Evolutionary conservation across 2,888 invertebrate species (phyloP), one percentile per base, ranked within the genome.

Genomic region (Chouioia cunea): DNA sequence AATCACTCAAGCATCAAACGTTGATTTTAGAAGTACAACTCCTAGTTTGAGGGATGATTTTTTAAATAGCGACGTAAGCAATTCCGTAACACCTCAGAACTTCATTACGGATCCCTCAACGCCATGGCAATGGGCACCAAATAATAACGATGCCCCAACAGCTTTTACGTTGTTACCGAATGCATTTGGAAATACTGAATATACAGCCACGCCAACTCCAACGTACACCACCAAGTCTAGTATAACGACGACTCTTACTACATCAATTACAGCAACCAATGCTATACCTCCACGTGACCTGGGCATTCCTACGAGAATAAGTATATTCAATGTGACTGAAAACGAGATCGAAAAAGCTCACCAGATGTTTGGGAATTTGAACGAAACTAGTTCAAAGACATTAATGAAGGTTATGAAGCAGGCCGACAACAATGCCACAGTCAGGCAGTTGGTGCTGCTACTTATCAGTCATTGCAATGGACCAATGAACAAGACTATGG

Each of bases 361-460:
- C 78, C 90, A 93, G 84, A 91, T 94, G 77, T 92, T 94, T 81
- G 91, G 91, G 0, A 91, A 90, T 18, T 87, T 94, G 73, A 94
- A 94, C 78, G 91, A 91, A 12, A 91, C 93, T 0, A 93, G 93
- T 73, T 90, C 92, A 0, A 88, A 91, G 72, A 92, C 93, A 76
- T 87, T 95, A 65, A 90, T 93, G 88, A 90, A 90, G 73, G 93
- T 93, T 48, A 94, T 95, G 94, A 91, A 92, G 79, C 92, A 93
- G 81, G 94, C 94, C 0, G 91, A 91, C 77, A 90, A 90, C 76
- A 93, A 94, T 76, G 92, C 92, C 68, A 91, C 92, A 0, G 93
- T 93, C 0, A 88, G 92, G 60, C 88, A 93, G 74, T 86, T 95
- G 43, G 91, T 95, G 69, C 86, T 95, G 43, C 84, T 95, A 27